Evolutionary conservation across 2,888 invertebrate species (phyloP).

Genomic region (Halictus quadricinctus): DNA sequence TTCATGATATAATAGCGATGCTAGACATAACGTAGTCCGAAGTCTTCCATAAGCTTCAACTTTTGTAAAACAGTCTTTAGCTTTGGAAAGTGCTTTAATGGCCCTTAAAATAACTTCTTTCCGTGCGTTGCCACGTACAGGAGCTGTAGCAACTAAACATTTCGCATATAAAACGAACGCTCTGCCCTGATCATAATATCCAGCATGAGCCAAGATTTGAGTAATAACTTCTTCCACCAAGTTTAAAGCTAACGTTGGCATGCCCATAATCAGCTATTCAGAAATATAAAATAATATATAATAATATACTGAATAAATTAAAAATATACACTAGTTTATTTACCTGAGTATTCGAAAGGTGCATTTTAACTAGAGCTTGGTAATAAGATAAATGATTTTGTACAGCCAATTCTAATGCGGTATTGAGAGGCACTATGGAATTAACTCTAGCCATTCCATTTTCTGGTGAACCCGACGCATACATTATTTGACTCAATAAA

Average conservation of each 20-base stretch:
- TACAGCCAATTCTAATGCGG: constrained; percentile 89
- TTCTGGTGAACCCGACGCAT: constrained; percentile 84
- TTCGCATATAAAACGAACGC: constrained; percentile 90
- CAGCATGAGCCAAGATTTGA: constrained; percentile 90
- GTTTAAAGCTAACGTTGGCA: constrained; percentile 89
- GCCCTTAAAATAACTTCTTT: constrained; percentile 84
- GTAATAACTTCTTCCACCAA: constrained; percentile 88
- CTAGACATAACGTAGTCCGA: constrained; percentile 88
- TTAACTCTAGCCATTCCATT: constrained; percentile 83
- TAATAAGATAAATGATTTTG: constrained; percentile 91
- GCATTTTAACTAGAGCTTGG: constrained; percentile 89
- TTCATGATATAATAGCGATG: constrained; percentile 87
- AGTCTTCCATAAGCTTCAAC: constrained; percentile 90
- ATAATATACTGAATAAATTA: background rate
- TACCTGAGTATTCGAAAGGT: constrained; percentile 90
- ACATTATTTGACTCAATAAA: constrained; percentile 87
- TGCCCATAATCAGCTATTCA: constrained; percentile 87
- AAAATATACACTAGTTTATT: constrained; percentile 9
- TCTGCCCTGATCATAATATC: constrained; percentile 91
- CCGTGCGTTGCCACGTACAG: constrained; percentile 83
- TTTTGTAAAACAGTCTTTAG: constrained; percentile 88
- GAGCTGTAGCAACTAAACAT: constrained; percentile 88
- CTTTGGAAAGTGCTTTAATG: constrained; percentile 86
- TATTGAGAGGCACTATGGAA: constrained; percentile 85
- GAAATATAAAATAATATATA: constrained; percentile 25